These are phyloP conservation scores for Ibidorhyncha struthersii DNA, from an alignment of 2,113 vertebrate species.

Conservation along the genomic window DNA sequence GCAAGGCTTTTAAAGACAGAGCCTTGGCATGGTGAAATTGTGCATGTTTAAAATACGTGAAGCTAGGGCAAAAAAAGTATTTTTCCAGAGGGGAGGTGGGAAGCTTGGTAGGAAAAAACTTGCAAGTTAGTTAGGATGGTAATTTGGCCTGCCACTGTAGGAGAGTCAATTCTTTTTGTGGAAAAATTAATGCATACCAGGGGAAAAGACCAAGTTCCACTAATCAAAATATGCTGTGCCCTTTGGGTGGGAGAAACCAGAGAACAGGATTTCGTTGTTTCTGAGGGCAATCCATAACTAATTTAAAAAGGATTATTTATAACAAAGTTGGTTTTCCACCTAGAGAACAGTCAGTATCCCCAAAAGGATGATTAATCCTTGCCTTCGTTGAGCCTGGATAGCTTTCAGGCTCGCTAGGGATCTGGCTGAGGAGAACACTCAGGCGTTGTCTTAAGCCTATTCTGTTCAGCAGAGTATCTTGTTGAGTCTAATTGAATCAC, in stretches of 20 bases:
- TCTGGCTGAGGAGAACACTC: constrained; percentile 17
- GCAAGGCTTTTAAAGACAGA: neutral
- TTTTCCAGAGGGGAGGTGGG: neutral
- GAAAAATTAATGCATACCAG: neutral
- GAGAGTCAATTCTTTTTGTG: neutral
- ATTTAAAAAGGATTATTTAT: constrained; percentile 41
- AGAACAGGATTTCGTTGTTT: neutral
- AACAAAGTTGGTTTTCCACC: constrained; percentile 9
- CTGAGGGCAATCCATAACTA: constrained; percentile 19
- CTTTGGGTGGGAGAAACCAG: neutral
- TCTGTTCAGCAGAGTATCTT: constrained; percentile 23
- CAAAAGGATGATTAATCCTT: constrained; percentile 54
- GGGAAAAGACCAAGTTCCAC: neutral
- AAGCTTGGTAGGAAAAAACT: neutral
- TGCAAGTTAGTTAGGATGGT: neutral
- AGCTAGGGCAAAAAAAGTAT: neutral
- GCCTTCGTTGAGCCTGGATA: neutral
- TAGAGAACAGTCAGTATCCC: neutral
- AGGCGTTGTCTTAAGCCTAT: constrained; percentile 19
- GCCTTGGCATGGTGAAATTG: neutral
- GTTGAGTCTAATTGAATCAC: constrained; percentile 45
- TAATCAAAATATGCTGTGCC: neutral
- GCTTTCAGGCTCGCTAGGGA: constrained; percentile 35
- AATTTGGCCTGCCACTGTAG: neutral
- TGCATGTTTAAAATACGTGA: neutral